phyloP scores from a whole-genome alignment of 2,797 vertebrate species.

The Scolopax bukidnonensis region DNA sequence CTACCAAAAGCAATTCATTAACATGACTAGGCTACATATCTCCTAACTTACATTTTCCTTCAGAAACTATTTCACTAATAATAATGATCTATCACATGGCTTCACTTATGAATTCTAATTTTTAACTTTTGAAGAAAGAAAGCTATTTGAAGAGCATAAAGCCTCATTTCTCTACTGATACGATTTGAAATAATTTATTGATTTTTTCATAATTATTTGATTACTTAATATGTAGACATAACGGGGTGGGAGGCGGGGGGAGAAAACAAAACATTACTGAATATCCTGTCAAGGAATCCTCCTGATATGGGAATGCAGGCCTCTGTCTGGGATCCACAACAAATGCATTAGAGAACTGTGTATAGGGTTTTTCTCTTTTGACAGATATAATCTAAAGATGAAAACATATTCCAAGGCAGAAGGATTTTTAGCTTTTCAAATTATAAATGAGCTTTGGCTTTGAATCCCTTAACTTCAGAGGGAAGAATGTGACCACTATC shows the following conservation, averaged over 20 bases:
- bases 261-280: not conserved
- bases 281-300: not conserved
- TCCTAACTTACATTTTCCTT: not conserved
- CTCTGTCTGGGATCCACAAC: not conserved
- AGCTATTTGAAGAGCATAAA: not conserved
- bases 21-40: not conserved
- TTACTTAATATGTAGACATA: not conserved
- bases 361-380: not conserved
- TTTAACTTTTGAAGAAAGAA: not conserved
- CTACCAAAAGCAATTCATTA: not conserved
- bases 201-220: not conserved
- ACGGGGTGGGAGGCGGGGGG: not conserved
- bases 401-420: not conserved
- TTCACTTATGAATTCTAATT: not conserved
- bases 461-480: not conserved
- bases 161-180: not conserved
- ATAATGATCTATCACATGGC: not conserved
- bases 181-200: not conserved
- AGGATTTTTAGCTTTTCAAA: not conserved
- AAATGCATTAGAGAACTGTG: not conserved
- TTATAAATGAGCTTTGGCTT: not conserved
- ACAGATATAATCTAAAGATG: not conserved
- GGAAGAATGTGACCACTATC: not conserved
- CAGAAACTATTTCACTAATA: not conserved
- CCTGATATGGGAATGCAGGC: not conserved